These are phyloP conservation scores for Rhynchonycteris naso DNA, from an alignment of 2,797 vertebrate genomes.

Conservation along the genomic window DNA sequence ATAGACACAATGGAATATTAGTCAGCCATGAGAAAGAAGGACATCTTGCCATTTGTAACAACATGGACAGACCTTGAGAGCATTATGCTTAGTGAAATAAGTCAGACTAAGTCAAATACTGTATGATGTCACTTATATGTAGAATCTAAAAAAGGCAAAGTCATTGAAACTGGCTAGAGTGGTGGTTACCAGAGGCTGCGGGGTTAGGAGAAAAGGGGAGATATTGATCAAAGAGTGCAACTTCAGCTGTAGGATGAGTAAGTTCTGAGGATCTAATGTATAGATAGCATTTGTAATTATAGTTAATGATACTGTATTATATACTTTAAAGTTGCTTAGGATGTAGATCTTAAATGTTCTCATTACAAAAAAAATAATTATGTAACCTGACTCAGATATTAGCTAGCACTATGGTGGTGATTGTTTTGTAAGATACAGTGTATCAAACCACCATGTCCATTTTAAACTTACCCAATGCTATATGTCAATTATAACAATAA, in stretches of 20 bases:
- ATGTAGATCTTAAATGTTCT: neutral
- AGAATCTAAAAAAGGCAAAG: neutral
- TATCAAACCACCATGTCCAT: neutral
- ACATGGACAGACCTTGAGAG: neutral
- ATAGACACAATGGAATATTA: neutral
- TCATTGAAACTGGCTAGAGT: neutral
- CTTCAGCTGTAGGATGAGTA: neutral
- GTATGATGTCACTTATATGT: neutral
- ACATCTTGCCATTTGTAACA: neutral
- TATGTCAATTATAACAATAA: neutral
- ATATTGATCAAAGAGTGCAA: neutral
- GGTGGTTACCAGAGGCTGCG: neutral
- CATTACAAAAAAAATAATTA: neutral
- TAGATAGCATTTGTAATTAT: neutral
- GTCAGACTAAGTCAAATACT: neutral
- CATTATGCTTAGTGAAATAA: neutral
- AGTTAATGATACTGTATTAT: neutral
- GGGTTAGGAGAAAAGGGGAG: neutral
- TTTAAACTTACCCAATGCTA: neutral
- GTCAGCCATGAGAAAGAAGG: neutral
- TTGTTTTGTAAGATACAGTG: neutral
- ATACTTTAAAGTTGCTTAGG: neutral
- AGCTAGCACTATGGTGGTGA: neutral
- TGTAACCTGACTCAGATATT: neutral
- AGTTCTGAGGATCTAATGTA: neutral